Conservation (phyloP, 53 echinoderm and acorn worm genomes). For the Arbacia lixula region DNA sequence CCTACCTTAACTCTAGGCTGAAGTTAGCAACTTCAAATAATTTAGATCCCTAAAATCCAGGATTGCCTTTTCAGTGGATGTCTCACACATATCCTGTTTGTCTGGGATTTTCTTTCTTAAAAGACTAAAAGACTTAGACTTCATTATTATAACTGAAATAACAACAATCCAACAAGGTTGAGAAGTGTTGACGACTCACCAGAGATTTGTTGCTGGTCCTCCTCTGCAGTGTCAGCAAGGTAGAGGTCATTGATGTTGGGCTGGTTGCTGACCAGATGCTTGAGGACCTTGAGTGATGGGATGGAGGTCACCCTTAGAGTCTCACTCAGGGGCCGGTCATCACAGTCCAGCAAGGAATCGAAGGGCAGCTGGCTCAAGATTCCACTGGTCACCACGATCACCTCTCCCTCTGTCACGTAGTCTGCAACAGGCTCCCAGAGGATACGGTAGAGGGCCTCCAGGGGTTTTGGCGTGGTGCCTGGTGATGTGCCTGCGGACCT, state of each 20-base stretch:
- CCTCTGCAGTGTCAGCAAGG: constrained; percentile 10
- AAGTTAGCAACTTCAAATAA: too few species aligned
- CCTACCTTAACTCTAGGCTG: too few species aligned
- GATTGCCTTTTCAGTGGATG: too few species aligned
- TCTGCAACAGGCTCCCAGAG: constrained; percentile 34
- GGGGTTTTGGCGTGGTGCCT: not conserved
- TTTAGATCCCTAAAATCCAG: too few species aligned
- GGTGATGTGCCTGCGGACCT: constrained; percentile 12
- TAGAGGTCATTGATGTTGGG: constrained; percentile 41
- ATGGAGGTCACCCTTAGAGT: constrained; percentile 53
- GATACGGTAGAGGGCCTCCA: constrained; percentile 18
- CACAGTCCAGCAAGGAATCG: constrained; percentile 67
- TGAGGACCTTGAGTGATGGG: constrained; percentile 63
- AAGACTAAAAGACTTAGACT: too few species aligned
- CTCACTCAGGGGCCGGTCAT: constrained; percentile 58
- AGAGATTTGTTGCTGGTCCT: constrained; percentile 9
- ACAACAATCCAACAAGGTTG: too few species aligned
- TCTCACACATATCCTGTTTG: too few species aligned
- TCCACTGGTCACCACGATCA: constrained; percentile 69
- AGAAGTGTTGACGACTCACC: too few species aligned
- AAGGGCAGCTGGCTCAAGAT: constrained; percentile 71
- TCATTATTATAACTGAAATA: too few species aligned
- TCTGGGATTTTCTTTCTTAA: too few species aligned
- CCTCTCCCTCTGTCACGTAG: constrained; percentile 35
- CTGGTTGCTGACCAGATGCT: constrained; percentile 29